Evolutionary conservation across 2,797 vertebrate genomes (phyloP), one percentile per base, ranked within the genome.

Genomic region (Spinus pinus): DNA sequence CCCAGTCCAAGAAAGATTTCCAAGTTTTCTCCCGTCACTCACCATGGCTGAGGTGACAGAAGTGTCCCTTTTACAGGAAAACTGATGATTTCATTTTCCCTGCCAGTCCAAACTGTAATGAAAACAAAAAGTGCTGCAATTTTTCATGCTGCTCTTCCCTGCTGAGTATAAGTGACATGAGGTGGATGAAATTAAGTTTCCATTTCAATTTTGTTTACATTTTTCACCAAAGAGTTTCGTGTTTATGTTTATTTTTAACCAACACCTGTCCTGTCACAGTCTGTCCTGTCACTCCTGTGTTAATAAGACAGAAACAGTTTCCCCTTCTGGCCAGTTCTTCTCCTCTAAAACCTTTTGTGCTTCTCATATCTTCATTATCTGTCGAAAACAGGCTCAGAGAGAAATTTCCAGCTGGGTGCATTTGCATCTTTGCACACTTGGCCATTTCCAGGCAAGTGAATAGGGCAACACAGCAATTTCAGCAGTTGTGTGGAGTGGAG

Each of bases 1-100:
- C 94, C 81, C 51, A 86, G 47, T 83, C 54, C 72, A 75, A 83
- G 57, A 75, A 92, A 86, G 81, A 86, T 56, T 92, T 96, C 70
- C 31, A 78, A 86, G 85, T 91, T 92, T 88, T 67, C 72, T 75
- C 33, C 86, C 1, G 0, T 96, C 96, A 94, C 80, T 96, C 93
- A 88, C 42, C 0, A 0, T 46, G 49, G 41, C 67, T 67, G 64
- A 96, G 64, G 65, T 94, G 80, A 94, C 90, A 91, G 28, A n/a
- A 95, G 86, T 93, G 87, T 78, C 77, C 78, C 51, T 81, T 79
- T 75, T 28, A 74, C 19, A 65, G 62, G 57, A 72, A 91, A 95
- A 74, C 24, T 1, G 2, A 31, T 27, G 8, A 65, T 83, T 96
- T 91, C 75, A 75, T 93, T 91, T 94, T 81, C 77, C n/a, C 54